Base-by-base conservation (phyloP, 2,888 invertebrate genomes). In the Alcis repandata region DNA sequence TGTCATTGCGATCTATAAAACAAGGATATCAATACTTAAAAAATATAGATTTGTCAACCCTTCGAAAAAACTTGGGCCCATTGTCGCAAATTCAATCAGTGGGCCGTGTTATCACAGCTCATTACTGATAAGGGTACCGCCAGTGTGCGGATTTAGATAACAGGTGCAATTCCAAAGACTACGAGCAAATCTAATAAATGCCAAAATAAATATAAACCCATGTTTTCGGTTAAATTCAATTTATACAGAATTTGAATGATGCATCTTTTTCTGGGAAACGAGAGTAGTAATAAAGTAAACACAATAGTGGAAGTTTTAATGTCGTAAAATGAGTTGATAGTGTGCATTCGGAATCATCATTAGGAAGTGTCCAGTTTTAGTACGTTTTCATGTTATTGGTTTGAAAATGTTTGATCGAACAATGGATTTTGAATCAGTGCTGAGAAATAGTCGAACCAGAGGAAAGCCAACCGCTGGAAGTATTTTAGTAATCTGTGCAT, bases 51-150 rank as follows among this genome's bases (percentile, higher is more conserved):
- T n/a, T n/a, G n/a, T n/a, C n/a, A n/a, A n/a, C n/a, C n/a, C n/a
- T n/a, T n/a, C n/a, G n/a, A n/a, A n/a, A n/a, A 2, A 27, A 27
- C 27, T 27, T 27, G 27, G 27, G 45, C 20, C 52, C 19, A 52
- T 49, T 32, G 63, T 61, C 62, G 41, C 41, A 52, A 60, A 64
- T 58, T 58, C 62, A 63, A 65, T 69, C 59, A 63, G 63, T 56
- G 57, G 63, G 54, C 43, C 33, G 46, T 56, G 38, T 64, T 59
- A 63, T 51, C 56, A 17, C 43, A 15, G 11, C 62, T 59, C 51
- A 59, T 54, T 68, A 65, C 33, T 20, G 69, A 67, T 69, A 67
- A 69, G 45, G 53, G 15, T 45, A 52, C 53, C 11, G 51, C 32
- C 45, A 62, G 52, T 53, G 19, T 22, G 45, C 13, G 40, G 68